These are phyloP conservation scores for Rhadinocentrus ornatus DNA, from an alignment of 2,797 vertebrate genomes.

Conservation along the genomic window DNA sequence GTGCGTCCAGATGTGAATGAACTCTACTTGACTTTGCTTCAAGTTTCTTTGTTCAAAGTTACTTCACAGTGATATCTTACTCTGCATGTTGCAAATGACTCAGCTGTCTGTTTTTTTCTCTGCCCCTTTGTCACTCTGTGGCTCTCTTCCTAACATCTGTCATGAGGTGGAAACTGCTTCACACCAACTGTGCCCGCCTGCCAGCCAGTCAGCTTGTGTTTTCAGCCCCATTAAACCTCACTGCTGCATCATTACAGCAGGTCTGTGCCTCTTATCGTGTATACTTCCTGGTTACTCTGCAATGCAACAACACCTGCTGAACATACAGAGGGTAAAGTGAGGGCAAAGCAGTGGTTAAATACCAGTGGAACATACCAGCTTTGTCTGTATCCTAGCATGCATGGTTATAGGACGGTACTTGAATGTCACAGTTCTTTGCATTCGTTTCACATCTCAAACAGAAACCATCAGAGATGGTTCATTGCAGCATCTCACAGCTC, in stretches of 20 bases:
- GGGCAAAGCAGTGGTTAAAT: slow-evolving; percentile 59
- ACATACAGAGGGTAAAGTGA: slow-evolving; percentile 63
- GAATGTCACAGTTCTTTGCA: slow-evolving; percentile 51
- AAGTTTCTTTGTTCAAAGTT: slow-evolving; percentile 70
- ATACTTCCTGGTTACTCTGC: slow-evolving; percentile 63
- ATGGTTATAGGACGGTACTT: slow-evolving; percentile 24
- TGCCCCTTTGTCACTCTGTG: slow-evolving; percentile 35
- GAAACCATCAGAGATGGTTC: slow-evolving; percentile 44
- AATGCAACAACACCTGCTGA: slow-evolving; percentile 59
- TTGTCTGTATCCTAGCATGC: slow-evolving; percentile 21
- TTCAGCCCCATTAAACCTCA: slow-evolving; percentile 79
- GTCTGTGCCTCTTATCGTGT: slow-evolving; percentile 49
- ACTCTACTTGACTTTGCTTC: slow-evolving; percentile 74
- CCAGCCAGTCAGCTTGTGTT: slow-evolving; percentile 73
- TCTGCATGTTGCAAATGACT: slow-evolving; percentile 71
- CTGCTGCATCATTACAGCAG: slow-evolving; percentile 68
- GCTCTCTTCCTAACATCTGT: slow-evolving; percentile 72
- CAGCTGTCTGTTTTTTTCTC: slow-evolving; percentile 37
- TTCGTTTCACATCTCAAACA: slow-evolving; percentile 44
- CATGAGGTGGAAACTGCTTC: slow-evolving; percentile 71
- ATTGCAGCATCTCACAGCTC: slow-evolving; percentile 12
- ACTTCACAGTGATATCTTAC: slow-evolving; percentile 65
- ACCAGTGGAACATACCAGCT: slow-evolving; percentile 40
- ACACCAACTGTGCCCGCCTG: slow-evolving; percentile 72
- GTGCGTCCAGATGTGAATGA: slow-evolving; percentile 53